Evolutionary conservation across 2,797 vertebrate species (phyloP).

Genomic region (Hephaestus fuliginosus): DNA sequence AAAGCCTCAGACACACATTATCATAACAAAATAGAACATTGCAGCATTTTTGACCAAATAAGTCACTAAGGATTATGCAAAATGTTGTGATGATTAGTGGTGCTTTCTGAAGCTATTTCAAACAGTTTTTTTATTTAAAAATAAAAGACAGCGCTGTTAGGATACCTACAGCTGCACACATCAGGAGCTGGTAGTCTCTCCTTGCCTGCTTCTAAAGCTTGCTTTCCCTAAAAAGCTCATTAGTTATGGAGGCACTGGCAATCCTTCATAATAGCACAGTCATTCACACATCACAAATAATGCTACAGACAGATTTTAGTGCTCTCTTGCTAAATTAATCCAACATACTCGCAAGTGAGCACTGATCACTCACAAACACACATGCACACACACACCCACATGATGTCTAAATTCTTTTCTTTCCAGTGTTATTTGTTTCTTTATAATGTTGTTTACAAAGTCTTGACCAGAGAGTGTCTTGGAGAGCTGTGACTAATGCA

Average conservation of each 20-base stretch:
- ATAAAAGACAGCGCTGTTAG: background rate
- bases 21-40: too few relatives aligned
- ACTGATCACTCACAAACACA: slow-evolving; percentile 1
- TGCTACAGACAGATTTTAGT: background rate
- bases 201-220: slow-evolving; percentile 6
- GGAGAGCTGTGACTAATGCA: slow-evolving; percentile 50
- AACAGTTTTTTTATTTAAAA: background rate
- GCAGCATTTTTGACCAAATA: background rate
- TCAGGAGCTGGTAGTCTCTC: background rate
- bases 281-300: background rate
- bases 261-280: background rate
- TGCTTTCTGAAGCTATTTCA: background rate
- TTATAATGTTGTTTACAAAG: slow-evolving; percentile 32
- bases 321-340: background rate
- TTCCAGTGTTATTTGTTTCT: slow-evolving; percentile 16
- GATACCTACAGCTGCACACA: background rate
- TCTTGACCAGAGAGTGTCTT: slow-evolving; percentile 22
- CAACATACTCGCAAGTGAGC: background rate
- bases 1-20: background rate
- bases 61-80: background rate
- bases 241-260: slow-evolving; percentile 6
- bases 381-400: background rate
- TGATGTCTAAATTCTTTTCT: background rate
- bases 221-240: slow-evolving; percentile 28
- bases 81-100: background rate